Evolutionary conservation across 2,113 vertebrate species (phyloP), one percentile per base, ranked within the genome.

Genomic region (Leucosticte australis): DNA sequence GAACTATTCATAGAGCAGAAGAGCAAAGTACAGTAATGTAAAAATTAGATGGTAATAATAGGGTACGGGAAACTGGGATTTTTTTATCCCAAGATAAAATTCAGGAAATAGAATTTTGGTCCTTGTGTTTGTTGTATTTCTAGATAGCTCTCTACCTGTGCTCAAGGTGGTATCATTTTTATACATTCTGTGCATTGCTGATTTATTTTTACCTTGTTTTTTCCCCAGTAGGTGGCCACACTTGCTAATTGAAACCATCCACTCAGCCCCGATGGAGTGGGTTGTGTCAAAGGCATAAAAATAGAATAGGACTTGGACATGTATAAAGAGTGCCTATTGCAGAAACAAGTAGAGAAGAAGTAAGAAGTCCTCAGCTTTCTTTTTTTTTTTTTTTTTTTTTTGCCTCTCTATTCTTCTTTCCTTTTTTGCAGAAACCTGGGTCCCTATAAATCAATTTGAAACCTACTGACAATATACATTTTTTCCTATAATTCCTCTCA

Each of bases 181-280:
- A 18, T 33, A 70, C 14, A 23, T 57, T 65, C 46, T 56, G 20
- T 55, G 26, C 59, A 70, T 39, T 87, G 62, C 39, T 52, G 41
- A 79, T 55, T 71, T 68, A 23, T 86, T 91, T 84, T 63, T 63
- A 86, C 31, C 9, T 52, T 69, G 28, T 83, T 82, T 92, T 75
- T 63, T 33, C 52, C 41, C 94, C 92, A 75, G 90, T 31, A 95
- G 90, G 57, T 94, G 94, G 95, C 96, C 53, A 87, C 94, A 91
- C 53, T 93, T 82, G 35, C 62, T 79, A 87, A 85, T 14, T 76
- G 53, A 90, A 96, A 60, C 19, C 65, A 82, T 73, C 15, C 37
- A 18, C 22, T 69, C 33, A 50, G 20, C 18, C 21, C 8, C 1
- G 1, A 68, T 6, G 21, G 35, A 75, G 20, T 30, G 9, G 7